Percentiles rank a stretch among this genome's conserved stretches.
These are phyloP conservation scores for Platorchestia sp. DNA, from an alignment of 1,140 invertebrate species.

Conservation along the genomic window DNA sequence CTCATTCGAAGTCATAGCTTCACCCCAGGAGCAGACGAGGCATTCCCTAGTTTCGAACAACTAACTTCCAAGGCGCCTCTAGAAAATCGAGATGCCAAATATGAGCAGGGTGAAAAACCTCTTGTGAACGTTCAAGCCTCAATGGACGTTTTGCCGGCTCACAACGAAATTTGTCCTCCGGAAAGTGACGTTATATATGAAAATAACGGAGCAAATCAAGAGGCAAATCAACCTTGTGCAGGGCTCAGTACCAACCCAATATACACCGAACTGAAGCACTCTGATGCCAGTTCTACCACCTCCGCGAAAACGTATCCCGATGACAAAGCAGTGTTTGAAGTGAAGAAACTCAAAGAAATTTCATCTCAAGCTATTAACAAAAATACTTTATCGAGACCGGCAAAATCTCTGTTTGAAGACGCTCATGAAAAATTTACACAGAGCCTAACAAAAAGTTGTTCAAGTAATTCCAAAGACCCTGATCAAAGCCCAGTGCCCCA, in stretches of 20 bases:
- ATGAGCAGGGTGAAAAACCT: background rate
- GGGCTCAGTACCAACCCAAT: background rate
- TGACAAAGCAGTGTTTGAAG: background rate
- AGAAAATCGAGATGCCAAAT: background rate
- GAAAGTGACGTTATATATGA: background rate
- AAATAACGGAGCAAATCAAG: background rate
- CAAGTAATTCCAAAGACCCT: conserved; percentile 45
- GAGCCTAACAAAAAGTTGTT: conserved; percentile 13
- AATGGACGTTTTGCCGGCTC: background rate
- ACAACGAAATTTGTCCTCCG: background rate
- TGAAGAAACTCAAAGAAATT: conserved; percentile 2
- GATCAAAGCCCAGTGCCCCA: conserved; percentile 40
- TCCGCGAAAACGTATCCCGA: background rate
- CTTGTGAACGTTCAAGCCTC: background rate
- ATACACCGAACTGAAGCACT: background rate
- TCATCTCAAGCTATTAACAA: conserved; percentile 17
- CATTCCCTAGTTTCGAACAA: background rate
- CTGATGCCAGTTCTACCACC: background rate
- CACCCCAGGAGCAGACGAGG: background rate
- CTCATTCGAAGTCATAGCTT: background rate
- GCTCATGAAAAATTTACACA: conserved; percentile 28
- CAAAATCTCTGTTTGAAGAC: conserved; percentile 38
- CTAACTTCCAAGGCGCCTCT: background rate
- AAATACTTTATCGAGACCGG: background rate
- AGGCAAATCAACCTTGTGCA: background rate